Percentiles rank a stretch among this genome's conserved stretches.
These are phyloP conservation scores for Mythimna pallens DNA, from an alignment of 2,888 invertebrate species.

Conservation along the genomic window DNA sequence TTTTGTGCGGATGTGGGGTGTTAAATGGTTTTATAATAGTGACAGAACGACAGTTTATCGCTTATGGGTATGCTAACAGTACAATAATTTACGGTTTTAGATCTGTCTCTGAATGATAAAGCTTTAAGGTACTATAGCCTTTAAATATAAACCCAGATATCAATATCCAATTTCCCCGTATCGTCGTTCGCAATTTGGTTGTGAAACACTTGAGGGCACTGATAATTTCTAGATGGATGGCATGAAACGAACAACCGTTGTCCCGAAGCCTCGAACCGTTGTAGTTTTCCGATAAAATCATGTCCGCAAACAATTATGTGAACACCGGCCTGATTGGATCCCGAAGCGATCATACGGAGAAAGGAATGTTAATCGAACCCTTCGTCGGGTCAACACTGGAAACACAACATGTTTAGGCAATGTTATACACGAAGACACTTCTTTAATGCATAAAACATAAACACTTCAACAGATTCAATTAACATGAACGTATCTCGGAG, in stretches of 20 bases:
- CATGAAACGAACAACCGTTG: conserved; percentile 60
- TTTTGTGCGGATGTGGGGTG: conserved; percentile 36
- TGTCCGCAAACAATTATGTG: conserved; percentile 87
- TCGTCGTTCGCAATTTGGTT: conserved; percentile 45
- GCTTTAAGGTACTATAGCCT: neutral
- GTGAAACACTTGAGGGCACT: conserved; percentile 47
- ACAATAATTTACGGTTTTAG: neutral
- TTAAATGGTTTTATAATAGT: conserved; percentile 30
- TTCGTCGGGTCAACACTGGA: conserved; percentile 74
- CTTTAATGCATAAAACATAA: conserved; percentile 65
- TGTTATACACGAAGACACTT: conserved; percentile 57
- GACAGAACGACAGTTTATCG: conserved; percentile 5
- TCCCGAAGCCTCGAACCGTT: conserved; percentile 61
- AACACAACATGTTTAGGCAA: conserved; percentile 62
- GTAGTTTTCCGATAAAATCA: conserved; percentile 80
- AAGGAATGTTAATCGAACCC: conserved; percentile 86
- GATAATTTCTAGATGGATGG: conserved; percentile 63
- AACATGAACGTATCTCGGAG: conserved; percentile 53
- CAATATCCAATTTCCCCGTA: conserved; percentile 39
- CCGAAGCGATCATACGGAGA: conserved; percentile 81
- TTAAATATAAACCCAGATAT: conserved; percentile 25
- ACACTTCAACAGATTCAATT: conserved; percentile 64
- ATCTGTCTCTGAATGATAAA: neutral
- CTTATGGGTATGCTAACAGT: neutral
- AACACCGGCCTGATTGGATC: conserved; percentile 81